A percentile compares a stretch with the other conserved stretches of the same genome.
phyloP scores from a whole-genome alignment of 2,888 invertebrate genomes.

The Conus canariensis region DNA sequence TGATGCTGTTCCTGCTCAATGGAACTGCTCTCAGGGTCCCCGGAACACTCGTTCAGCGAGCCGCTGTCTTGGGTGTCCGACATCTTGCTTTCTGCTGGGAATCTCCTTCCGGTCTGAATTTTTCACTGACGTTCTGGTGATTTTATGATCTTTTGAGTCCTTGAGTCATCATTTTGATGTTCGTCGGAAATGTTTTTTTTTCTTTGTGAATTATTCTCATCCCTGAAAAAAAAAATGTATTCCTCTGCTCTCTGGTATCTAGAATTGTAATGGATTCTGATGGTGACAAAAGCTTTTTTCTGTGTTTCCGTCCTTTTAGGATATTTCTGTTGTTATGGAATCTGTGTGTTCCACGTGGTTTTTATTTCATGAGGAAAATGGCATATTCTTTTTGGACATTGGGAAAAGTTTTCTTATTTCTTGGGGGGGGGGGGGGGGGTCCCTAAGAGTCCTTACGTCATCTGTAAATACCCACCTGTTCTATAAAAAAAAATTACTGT shows the following conservation, averaged over 20 bases:
- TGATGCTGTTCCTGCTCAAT: slow-evolving; percentile 59
- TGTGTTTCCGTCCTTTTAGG: too few relatives aligned
- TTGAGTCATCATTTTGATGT: too few relatives aligned
- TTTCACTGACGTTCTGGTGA: too few relatives aligned
- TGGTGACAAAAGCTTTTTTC: too few relatives aligned
- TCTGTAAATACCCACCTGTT: too few relatives aligned
- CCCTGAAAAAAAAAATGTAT: background rate
- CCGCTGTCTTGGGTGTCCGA: slow-evolving; percentile 31
- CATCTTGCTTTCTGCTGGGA: slow-evolving; percentile 2
- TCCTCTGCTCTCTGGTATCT: too few relatives aligned
- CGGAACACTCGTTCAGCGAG: slow-evolving; percentile 42
- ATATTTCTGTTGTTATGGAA: background rate
- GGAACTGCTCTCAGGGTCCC: slow-evolving; percentile 48
- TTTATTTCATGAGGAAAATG: background rate
- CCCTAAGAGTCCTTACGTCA: too few relatives aligned
- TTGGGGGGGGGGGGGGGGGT: too few relatives aligned
- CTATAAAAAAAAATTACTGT: too few relatives aligned
- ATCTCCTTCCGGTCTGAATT: background rate
- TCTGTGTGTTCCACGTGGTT: background rate
- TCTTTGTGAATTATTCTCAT: background rate
- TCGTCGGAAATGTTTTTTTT: too few relatives aligned
- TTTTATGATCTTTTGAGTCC: too few relatives aligned
- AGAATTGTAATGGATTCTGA: too few relatives aligned
- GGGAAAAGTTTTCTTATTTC: background rate
- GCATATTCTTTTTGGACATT: background rate